Evolutionary conservation across 2,797 vertebrate species (phyloP), one percentile per base, ranked within the genome.

Genomic region (Dendrocincla tyrannina): DNA sequence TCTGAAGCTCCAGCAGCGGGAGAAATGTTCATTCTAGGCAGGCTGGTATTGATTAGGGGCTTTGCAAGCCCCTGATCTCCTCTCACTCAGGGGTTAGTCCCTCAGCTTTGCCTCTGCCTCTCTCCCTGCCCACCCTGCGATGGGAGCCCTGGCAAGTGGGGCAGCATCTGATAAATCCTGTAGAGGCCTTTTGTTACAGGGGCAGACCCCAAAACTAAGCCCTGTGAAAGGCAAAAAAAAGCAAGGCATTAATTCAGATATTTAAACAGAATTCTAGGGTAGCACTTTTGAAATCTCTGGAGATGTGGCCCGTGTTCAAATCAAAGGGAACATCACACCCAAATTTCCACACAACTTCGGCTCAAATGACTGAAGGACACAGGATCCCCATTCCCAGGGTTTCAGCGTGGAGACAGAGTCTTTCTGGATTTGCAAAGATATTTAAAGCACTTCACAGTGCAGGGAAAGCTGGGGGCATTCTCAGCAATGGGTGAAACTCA

Each of bases 21-120:
- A 95, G 97, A 55, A 72, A 96, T 84, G 95, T 81, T 97, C 92
- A 44, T 97, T 97, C 93, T 64, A 78, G 87, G 96, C 82, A 80
- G 98, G 88, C 97, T 98, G 97, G 94, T 96, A 96, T 96, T 97
- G 96, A 98, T 98, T 98, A 98, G 97, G 81, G 67, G 53, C 82
- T 84, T 92, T 91, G 58, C 52, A 24, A 93, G 88, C 90, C 50
- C 85, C 90, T 55, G 3, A 35, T 87, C 90, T 83, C 91, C 85
- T 84, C 85, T 88, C 52, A 3, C 70, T 90, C 35, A 5, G 0
- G 80, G 70, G 20, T 59, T 19, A 28, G 81, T 7, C 68, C 74
- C 67, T 66, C 14, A 52, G 22, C 70, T 85, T 84, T 1, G 10
- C 55, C 90, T 46, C 79, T 1, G 10, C 50, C 90, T 46, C 79